Evolutionary conservation across 2,113 vertebrate genomes (phyloP), one percentile per base, ranked within the genome.

Genomic region (Rhinolophus ferrumequinum): DNA sequence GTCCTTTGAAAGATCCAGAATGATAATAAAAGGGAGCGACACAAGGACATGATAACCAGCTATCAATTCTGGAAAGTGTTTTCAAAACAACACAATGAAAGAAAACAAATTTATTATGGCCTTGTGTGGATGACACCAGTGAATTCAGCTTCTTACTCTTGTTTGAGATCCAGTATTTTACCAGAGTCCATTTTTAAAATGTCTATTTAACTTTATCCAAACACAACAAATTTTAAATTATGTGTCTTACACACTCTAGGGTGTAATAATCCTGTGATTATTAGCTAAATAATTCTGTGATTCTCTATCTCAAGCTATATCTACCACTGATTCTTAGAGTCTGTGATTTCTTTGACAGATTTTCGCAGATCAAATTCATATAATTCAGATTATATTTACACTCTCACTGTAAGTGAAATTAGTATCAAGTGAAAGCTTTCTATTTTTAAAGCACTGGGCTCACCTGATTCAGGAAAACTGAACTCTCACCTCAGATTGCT

Each of bases 301-400:
- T 90, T 93, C 33, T 92, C 50, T 26, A 21, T 85, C 85, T 89
- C 64, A 77, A 62, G 69, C 41, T 76, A 0, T 52, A 30, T 72
- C 90, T 70, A 86, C 76, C n/a, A 56, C 60, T 62, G 33, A 70
- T 90, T 84, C 41, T 91, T 54, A 66, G 60, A 44, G n/a, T 79
- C 81, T 77, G 67, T 8, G 64, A 77, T 66, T 88, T 77, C 72
- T 77, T 70, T 80, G 85, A 64, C 64, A 96, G 70, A 94, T 38
- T 87, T 93, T 84, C 35, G 56, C 88, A 95, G 84, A 93, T 90
- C 66, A 82, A 75, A 82, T 73, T 95, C 62, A 41, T 69, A 50
- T 89, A 41, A 96, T 94, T 95, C 58, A 41, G 30, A 94, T 90
- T 70, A 73, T 67, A 93, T 87, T 83, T 95, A 44, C 86, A 79